Conservation (phyloP, 2,797 vertebrate species). For the Clarias pachynema region DNA sequence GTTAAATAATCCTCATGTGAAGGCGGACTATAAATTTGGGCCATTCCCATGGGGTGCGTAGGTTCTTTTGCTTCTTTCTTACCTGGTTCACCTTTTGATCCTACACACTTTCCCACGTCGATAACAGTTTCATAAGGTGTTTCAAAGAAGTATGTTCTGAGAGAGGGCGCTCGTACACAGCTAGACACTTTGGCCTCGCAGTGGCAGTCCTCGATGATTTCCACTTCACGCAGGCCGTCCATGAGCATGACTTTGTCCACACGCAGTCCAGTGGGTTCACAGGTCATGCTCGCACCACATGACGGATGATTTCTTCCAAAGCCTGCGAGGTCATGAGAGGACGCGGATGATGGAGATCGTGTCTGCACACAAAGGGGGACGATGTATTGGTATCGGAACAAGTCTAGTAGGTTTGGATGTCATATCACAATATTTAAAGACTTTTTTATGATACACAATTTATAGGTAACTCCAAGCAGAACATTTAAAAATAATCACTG, state of each 20-base stretch:
- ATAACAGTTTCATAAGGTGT: slow-evolving; percentile 76
- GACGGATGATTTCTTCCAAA: slow-evolving; percentile 35
- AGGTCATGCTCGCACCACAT: slow-evolving; percentile 70
- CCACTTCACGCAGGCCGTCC: slow-evolving; percentile 72
- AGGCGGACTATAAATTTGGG: background rate
- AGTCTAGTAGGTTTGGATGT: background rate
- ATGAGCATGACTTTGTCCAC: slow-evolving; percentile 74
- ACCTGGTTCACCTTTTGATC: slow-evolving; percentile 69
- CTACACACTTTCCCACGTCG: slow-evolving; percentile 77
- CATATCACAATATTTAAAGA: background rate
- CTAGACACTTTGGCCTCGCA: slow-evolving; percentile 68
- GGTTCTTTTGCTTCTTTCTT: slow-evolving; percentile 21
- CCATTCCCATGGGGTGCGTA: background rate
- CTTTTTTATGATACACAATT: background rate
- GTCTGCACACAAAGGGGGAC: slow-evolving; percentile 37
- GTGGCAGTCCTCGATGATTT: slow-evolving; percentile 76
- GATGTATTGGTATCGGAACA: background rate
- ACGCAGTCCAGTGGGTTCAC: slow-evolving; percentile 67
- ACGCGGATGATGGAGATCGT: slow-evolving; percentile 44
- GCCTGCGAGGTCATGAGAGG: background rate
- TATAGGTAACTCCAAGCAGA: background rate
- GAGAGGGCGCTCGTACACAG: slow-evolving; percentile 72
- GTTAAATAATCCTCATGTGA: background rate
- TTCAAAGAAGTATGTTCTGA: slow-evolving; percentile 78
- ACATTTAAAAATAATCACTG: background rate